Evolutionary conservation across 2,888 invertebrate genomes (phyloP), one percentile per base, ranked within the genome.

Genomic region (Alentia gelatinosa): DNA sequence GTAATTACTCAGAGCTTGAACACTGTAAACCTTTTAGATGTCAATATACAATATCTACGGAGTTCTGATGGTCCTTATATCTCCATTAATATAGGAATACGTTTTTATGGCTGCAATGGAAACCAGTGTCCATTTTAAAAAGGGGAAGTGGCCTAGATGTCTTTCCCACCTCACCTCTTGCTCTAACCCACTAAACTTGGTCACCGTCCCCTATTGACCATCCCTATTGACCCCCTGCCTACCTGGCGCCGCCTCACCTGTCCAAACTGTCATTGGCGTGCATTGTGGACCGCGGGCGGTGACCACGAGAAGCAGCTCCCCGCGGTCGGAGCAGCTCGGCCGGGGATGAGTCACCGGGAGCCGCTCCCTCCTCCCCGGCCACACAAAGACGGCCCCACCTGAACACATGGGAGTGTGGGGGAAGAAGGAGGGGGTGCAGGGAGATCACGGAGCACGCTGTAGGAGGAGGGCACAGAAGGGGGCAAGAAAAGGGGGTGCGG

Each of bases 391-490:
- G 12, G 4, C 56, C 68, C 12, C 68, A 68, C 68, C 68, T 68
- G 68, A 26, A 30, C 68, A 68, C 68, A 30, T 12, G 15, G 39
- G 35, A 19, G 4, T 1, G 79, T 9, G 23, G 79, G 79, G 79
- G 79, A 39, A 79, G 74, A 35, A 35, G 79, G 79, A 79, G 79
- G 79, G n/a, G 79, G 79, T 79, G 63, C 3, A 35, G 35, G 35
- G 35, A 35, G 75, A 33, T 30, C 30, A 75, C 33, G 75, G 9
- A 35, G 75, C 7, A 35, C 33, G 7, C 7, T 33, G 75, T 7
- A 75, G 35, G 75, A 35, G 75, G 75, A 19, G 68, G 75, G 35
- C 4, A 35, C 7, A 75, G 75, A 35, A 35, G 39, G 37, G 35
- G 79, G 39, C 5, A n/a, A 39, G 39, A 39, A 39, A 19, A n/a